phyloP scores from a whole-genome alignment of 1,140 invertebrate genomes.

The Caenorhabditis latens region DNA sequence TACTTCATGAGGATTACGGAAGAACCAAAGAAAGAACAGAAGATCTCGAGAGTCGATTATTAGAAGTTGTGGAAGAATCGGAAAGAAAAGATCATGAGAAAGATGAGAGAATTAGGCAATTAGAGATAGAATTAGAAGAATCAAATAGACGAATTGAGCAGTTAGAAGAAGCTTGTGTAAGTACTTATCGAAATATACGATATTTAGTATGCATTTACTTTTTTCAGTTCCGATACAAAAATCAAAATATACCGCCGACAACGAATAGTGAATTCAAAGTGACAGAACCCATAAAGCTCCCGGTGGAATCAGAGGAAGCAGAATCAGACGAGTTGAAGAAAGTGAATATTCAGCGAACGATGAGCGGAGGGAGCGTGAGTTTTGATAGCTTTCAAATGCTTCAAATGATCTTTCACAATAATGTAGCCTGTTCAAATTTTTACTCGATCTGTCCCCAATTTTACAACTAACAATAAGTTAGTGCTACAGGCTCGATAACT shows the following conservation, averaged over 20 bases:
- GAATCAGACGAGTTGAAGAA: background rate
- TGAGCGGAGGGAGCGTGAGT: background rate
- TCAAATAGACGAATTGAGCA: background rate
- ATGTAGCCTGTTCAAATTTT: no score
- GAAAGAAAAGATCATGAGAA: conserved; percentile 38
- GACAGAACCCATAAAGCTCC: background rate
- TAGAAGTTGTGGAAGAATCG: conserved; percentile 50
- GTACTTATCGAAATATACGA: background rate
- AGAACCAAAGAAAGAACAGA: background rate
- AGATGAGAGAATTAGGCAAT: conserved; percentile 43
- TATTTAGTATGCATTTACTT: no score
- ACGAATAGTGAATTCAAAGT: background rate
- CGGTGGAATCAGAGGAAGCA: background rate
- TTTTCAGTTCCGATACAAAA: conserved; percentile 46
- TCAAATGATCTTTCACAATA: no score
- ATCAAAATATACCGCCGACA: background rate
- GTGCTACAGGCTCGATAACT: no score
- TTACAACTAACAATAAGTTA: no score
- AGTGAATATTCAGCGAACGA: background rate
- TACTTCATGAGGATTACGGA: conserved; percentile 41
- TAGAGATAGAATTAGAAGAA: conserved; percentile 13
- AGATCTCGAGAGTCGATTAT: conserved; percentile 44
- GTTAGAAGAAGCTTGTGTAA: conserved; percentile 57
- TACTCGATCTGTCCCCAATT: no score
- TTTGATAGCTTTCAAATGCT: background rate